Percentiles rank a stretch among this genome's conserved stretches.
Evolutionary conservation across 2,113 vertebrate genomes (phyloP).

Genomic region (Oophaga pumilio): DNA sequence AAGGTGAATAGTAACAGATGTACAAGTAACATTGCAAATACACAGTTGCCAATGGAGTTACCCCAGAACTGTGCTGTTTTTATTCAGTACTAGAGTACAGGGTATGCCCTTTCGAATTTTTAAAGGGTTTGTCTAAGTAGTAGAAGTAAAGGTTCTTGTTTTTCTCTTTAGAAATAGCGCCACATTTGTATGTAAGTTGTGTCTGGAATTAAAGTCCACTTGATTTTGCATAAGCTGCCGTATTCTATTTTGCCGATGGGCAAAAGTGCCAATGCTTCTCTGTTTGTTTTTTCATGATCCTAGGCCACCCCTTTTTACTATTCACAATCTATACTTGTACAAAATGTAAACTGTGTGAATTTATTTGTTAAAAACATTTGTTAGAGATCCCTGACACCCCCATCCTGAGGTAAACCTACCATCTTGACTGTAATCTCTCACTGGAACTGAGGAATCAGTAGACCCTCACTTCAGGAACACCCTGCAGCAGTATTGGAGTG

Average conservation of each 20-base stretch:
- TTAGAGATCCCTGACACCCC: no score
- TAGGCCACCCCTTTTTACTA: neutral
- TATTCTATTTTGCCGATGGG: no score
- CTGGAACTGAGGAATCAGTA: no score
- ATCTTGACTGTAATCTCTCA: no score
- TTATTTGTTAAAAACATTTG: no score
- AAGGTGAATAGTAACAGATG: slow-evolving; percentile 75
- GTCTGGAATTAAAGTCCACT: neutral
- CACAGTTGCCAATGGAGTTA: neutral
- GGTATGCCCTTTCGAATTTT: neutral
- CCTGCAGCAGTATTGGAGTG: no score
- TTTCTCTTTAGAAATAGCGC: neutral
- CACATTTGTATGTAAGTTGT: neutral
- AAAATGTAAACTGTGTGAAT: neutral
- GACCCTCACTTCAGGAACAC: no score
- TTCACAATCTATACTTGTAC: neutral
- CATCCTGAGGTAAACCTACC: no score
- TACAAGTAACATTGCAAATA: neutral
- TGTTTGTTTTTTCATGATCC: neutral
- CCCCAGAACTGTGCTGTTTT: neutral
- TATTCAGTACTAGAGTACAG: neutral
- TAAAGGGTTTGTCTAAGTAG: neutral
- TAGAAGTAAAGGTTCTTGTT: neutral
- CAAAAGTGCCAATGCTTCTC: neutral
- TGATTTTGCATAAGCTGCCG: neutral